Base-by-base conservation (phyloP, 2,888 invertebrate species). In the Mythimna vitellina region DNA sequence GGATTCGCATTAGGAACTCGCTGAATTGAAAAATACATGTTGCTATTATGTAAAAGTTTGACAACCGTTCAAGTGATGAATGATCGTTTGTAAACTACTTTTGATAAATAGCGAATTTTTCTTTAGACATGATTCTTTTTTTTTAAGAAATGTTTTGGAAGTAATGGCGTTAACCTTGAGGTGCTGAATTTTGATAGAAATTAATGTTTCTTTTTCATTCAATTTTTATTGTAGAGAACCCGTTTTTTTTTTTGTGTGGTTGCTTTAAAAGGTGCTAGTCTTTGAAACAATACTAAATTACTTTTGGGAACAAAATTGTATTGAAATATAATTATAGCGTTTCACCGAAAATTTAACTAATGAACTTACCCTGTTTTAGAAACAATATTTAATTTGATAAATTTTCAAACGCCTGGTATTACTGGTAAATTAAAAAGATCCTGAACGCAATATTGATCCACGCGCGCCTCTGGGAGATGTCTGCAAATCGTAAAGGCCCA, bases 1-100 rank as follows among this genome's bases (percentile, higher is more conserved):
- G 78, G 72, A 85, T 73, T 86, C 83, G 65, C 85, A 83, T 85
- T 86, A 85, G 78, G 62, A 64, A 38, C 63, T 60, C 69, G 65
- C 54, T 57, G 80, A 69, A 82, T 77, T 71, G 80, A 65, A 78
- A 80, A 82, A 82, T 82, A 76, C 70, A 66, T 77, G 73, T 81
- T 78, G 73, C 60, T 76, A 57, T 46, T 75, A 46, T 53, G 49
- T n/a, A 51, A 9, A 49, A 85, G 49, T 86, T 84, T 75, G 85
- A 77, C 65, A 77, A 64, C 60, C 38, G 65, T 66, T 53, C 35
- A 38, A 72, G 58, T 69, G 60, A 66, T 60, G 74, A 73, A 69
- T 75, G 60, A 83, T 83, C 70, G 72, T 82, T 10, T 80, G 72
- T 62, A n/a, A 56, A n/a, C 7, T 35, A 46, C 61, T 56, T 78